Base-by-base conservation (phyloP, 2,888 invertebrate species). In the Limnephilus lunatus region DNA sequence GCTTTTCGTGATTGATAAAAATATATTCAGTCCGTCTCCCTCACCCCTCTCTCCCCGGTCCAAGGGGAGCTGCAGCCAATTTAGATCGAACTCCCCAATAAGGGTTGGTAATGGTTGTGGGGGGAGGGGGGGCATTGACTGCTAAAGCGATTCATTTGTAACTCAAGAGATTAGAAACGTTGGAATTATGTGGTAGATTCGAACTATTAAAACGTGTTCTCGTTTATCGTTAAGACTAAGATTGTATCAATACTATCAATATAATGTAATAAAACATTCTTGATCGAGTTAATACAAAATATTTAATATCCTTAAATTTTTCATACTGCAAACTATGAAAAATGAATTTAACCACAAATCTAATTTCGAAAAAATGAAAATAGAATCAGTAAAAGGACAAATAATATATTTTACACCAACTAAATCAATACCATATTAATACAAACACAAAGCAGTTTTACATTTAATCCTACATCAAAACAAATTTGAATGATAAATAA, bases 61-160 rank as follows among this genome's bases (percentile, higher is more conserved):
- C n/a, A n/a, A 88, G 80, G 31, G 88, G 31, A 32, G 88, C 35
- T 31, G 88, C 88, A 88, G 88, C 81, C 68, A 88, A 88, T 88
- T 88, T 80, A 68, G 88, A 88, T 68, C 39, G 19, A 88, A 32
- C 88, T 80, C 68, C 80, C 32, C 19, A 32, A 68, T 53, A 90
- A 35, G 90, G 88, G 88, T 48, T 53, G 88, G 30, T 48, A 12
- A 25, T 30, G 88, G 68, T 25, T 68, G 31, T 9, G 19, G 68
- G 48, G 32, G 32, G 31, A 25, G 35, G 81, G 44, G 48, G 81
- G 81, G 90, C n/a, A 35, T n/a, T 48, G 80, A 35, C 88, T 88
- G 88, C 88, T 88, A 88, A 88, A 88, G 91, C 89, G 90, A 85
- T 87, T 86, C 90, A 93, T 93, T 93, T 93, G 92, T 93, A 91